A percentile compares a stretch with the other conserved stretches of the same genome.
These are phyloP conservation scores for Ormyrus thymus DNA, from an alignment of 2,888 invertebrate genomes.

Conservation along the genomic window DNA sequence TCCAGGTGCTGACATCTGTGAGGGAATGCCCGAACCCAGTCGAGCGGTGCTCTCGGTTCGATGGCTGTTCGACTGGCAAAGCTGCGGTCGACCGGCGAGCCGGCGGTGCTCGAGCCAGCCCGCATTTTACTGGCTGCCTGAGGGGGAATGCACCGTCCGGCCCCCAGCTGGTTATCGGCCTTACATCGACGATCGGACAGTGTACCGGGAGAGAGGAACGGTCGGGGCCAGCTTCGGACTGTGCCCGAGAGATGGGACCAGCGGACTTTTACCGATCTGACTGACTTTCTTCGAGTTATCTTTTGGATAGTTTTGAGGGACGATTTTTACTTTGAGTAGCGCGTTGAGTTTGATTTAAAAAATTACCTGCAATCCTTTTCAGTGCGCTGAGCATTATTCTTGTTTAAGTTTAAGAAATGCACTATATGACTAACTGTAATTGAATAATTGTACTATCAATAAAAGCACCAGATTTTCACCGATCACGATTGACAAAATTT, in stretches of 20 bases:
- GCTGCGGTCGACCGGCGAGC: background rate
- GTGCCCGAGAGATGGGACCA: slow-evolving; percentile 71
- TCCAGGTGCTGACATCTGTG: slow-evolving; percentile 73
- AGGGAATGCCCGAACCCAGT: slow-evolving; percentile 66
- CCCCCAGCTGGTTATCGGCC: slow-evolving; percentile 31
- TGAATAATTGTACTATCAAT: too few species aligned
- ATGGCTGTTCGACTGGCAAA: slow-evolving; percentile 49
- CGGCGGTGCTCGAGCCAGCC: background rate
- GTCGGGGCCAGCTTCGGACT: slow-evolving; percentile 64
- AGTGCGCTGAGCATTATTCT: too few species aligned
- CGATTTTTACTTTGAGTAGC: too few species aligned
- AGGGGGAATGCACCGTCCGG: background rate
- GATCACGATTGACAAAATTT: too few species aligned
- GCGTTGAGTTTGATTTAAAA: too few species aligned
- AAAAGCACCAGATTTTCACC: too few species aligned
- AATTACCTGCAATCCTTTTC: too few species aligned
- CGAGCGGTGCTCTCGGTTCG: slow-evolving; percentile 18
- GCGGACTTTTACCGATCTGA: slow-evolving; percentile 4
- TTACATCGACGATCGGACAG: slow-evolving; percentile 69
- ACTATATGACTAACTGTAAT: too few species aligned
- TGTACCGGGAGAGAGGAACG: slow-evolving; percentile 59
- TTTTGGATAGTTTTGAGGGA: background rate
- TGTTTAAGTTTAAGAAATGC: too few species aligned
- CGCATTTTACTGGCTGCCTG: too few species aligned
- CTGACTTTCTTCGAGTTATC: background rate